A percentile compares a stretch with the other conserved stretches of the same genome.
phyloP scores from a whole-genome alignment of 1,140 invertebrate species.

The Thaumetopoea pityocampa region DNA sequence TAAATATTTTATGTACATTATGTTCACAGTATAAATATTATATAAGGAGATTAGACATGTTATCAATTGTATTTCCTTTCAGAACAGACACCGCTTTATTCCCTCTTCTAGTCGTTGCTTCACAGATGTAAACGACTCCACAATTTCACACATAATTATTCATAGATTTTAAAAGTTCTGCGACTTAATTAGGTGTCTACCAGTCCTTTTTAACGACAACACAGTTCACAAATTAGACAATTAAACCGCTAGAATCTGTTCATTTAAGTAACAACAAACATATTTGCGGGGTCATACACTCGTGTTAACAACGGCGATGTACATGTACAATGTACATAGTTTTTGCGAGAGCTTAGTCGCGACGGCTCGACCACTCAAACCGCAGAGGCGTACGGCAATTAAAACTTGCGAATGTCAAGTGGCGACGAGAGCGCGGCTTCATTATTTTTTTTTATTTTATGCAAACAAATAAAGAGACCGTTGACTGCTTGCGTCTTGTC shows the following conservation, averaged over 20 bases:
- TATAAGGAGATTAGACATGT: too few species aligned
- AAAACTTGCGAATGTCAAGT: slow-evolving; percentile 72
- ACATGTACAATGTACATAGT: slow-evolving; percentile 40
- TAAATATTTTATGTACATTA: too few species aligned
- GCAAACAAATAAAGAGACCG: slow-evolving; percentile 32
- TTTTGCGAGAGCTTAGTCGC: slow-evolving; percentile 42
- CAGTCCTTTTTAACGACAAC: not conserved
- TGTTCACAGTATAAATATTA: too few species aligned
- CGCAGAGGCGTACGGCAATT: slow-evolving; percentile 62
- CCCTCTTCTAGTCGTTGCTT: too few species aligned
- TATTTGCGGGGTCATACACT: slow-evolving; percentile 26
- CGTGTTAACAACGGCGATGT: slow-evolving; percentile 33
- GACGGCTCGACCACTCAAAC: slow-evolving; percentile 37
- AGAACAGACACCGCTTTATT: too few species aligned
- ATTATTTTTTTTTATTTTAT: slow-evolving; percentile 61
- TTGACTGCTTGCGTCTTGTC: slow-evolving; percentile 4
- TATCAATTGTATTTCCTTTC: too few species aligned
- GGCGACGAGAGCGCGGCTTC: slow-evolving; percentile 37
- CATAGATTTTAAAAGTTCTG: too few species aligned
- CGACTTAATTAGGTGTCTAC: too few species aligned
- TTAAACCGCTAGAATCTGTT: slow-evolving; percentile 2
- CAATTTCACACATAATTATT: too few species aligned
- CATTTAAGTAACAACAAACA: slow-evolving; percentile 7
- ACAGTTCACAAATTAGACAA: not conserved
- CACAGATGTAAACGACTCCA: too few species aligned